phyloP scores from a whole-genome alignment of 2,888 invertebrate genomes.

The Macaria notata region DNA sequence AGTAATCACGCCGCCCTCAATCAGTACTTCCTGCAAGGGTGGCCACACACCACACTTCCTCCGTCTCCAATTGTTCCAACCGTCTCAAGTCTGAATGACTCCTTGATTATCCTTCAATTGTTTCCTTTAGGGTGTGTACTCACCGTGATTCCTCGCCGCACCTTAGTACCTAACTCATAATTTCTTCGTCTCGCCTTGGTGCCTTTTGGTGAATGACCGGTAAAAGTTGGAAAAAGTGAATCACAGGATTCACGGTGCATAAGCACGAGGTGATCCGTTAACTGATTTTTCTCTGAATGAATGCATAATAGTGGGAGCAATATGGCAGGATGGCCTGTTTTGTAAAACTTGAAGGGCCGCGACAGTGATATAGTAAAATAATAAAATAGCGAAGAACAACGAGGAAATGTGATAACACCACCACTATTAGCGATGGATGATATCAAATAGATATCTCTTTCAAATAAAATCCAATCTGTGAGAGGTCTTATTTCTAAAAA shows the following conservation, averaged over 20 bases:
- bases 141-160: slow-evolving; percentile 75
- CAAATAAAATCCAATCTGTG: too few species aligned
- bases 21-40: slow-evolving; percentile 68
- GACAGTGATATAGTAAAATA: too few species aligned
- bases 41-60: slow-evolving; percentile 62
- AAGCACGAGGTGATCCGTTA: slow-evolving; percentile 56
- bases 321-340: not conserved
- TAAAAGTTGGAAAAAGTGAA: slow-evolving; percentile 70
- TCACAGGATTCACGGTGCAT: slow-evolving; percentile 77
- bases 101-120: slow-evolving; percentile 52
- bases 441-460: too few species aligned
- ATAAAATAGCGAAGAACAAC: too few species aligned
- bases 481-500: too few species aligned
- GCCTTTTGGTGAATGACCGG: slow-evolving; percentile 77
- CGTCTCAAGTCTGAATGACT: slow-evolving; percentile 50
- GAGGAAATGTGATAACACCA: too few species aligned
- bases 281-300: slow-evolving; percentile 52
- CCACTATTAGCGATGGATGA: too few species aligned
- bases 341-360: too few species aligned
- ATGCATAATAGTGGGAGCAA: slow-evolving; percentile 4
- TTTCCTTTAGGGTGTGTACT: slow-evolving; percentile 69
- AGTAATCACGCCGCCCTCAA: slow-evolving; percentile 41
- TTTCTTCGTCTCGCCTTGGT: slow-evolving; percentile 67
- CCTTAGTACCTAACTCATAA: slow-evolving; percentile 65
- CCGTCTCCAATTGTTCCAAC: slow-evolving; percentile 54